Evolutionary conservation across 2,888 invertebrate species (phyloP).

Genomic region (Scrobipalpa atriplicella): DNA sequence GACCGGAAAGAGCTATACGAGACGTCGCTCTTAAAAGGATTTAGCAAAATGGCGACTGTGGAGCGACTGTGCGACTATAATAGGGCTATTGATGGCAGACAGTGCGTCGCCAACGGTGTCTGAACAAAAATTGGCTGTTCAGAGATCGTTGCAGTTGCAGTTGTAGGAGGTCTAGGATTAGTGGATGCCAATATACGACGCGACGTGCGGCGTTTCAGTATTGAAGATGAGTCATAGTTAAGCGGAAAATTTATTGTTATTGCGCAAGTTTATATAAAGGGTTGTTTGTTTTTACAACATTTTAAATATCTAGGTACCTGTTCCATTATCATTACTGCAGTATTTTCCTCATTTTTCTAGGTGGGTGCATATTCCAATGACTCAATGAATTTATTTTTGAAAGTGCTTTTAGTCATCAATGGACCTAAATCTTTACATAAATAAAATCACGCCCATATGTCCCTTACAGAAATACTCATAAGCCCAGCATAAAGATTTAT

Average conservation of each 20-base stretch:
- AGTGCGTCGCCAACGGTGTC: slow-evolving; percentile 62
- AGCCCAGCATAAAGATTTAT: too few species aligned
- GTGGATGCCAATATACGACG: background rate
- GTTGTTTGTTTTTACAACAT: background rate
- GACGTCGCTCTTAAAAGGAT: slow-evolving; percentile 70
- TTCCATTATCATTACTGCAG: too few species aligned
- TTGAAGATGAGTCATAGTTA: background rate
- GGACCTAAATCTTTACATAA: too few species aligned
- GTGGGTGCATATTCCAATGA: too few species aligned
- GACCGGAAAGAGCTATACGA: slow-evolving; percentile 78
- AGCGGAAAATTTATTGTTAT: background rate
- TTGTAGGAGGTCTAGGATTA: slow-evolving; percentile 46
- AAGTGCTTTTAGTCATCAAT: too few species aligned
- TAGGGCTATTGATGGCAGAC: slow-evolving; percentile 62
- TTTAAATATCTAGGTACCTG: background rate
- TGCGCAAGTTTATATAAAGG: background rate
- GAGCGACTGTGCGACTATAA: slow-evolving; percentile 41
- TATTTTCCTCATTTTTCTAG: too few species aligned
- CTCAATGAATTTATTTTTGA: too few species aligned
- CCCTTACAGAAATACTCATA: too few species aligned
- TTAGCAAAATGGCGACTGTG: slow-evolving; percentile 56
- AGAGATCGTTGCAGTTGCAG: slow-evolving; percentile 38
- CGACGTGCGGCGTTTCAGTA: background rate
- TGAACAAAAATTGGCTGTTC: background rate
- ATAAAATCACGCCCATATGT: too few species aligned